A percentile compares a stretch with the other conserved stretches of the same genome.
phyloP scores from a whole-genome alignment of 2,888 invertebrate species.

The Cephus pulcher region DNA sequence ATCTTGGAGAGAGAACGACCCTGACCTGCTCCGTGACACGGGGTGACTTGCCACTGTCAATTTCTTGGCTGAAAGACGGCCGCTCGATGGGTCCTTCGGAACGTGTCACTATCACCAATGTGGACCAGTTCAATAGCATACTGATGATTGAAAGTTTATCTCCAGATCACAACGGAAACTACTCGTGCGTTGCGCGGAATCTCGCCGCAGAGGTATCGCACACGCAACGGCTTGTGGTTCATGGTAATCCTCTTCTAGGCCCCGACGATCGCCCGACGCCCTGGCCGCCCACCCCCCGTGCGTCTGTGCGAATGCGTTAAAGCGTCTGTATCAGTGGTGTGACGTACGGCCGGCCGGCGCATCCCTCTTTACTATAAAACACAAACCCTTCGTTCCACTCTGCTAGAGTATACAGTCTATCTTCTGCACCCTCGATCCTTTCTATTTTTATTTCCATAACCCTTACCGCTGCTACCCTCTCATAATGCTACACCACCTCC shows the following conservation, averaged over 20 bases:
- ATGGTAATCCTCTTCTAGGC: constrained; percentile 75
- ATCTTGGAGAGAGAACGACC: constrained; percentile 80
- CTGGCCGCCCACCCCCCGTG: constrained; percentile 51
- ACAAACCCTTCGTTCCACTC: background rate
- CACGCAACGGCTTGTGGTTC: constrained; percentile 80
- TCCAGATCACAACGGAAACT: constrained; percentile 83
- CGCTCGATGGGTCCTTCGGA: constrained; percentile 73
- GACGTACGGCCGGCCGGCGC: background rate
- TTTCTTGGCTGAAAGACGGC: constrained; percentile 83
- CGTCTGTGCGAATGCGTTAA: constrained; percentile 32
- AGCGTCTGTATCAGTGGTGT: background rate
- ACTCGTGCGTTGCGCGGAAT: constrained; percentile 80
- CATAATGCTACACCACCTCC: background rate
- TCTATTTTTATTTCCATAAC: background rate
- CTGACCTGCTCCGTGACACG: constrained; percentile 81
- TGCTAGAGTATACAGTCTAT: background rate
- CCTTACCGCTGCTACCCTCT: background rate
- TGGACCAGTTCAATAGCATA: constrained; percentile 83
- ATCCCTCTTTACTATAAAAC: background rate
- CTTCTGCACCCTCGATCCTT: background rate
- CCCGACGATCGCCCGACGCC: constrained; percentile 55
- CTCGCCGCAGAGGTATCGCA: constrained; percentile 80
- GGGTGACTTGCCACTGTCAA: constrained; percentile 81
- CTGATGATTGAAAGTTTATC: constrained; percentile 81
- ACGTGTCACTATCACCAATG: constrained; percentile 77